Evolutionary conservation across 2,797 vertebrate genomes (phyloP), one percentile per base, ranked within the genome.

Genomic region (Peromyscus melanophrys): DNA sequence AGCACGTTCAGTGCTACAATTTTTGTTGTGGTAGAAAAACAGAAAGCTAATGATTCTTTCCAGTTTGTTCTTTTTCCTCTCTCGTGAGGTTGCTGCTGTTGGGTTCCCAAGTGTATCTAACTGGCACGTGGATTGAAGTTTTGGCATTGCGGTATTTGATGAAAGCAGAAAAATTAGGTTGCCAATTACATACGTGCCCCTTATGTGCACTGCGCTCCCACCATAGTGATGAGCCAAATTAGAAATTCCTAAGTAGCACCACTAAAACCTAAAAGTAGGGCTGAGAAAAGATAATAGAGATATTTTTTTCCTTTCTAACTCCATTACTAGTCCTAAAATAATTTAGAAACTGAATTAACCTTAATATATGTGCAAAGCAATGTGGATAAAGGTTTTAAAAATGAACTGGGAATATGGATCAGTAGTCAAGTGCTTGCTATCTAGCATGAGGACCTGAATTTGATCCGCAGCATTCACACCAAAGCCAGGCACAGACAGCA

Each of bases 151-250:
- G 97, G 82, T 89, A 91, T 97, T 96, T 96, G 97, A 97, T 94
- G 96, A 98, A 98, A 98, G 98, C 97, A 96, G 97, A 97, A 98
- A 97, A 97, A 96, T 96, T 96, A 95, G 92, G 94, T 96, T 97
- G 98, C 98, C 98, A 98, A 97, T 97, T 97, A 97, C 94, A 97
- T 96, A 96, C 95, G 85, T 97, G 96, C 98, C 97, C 95, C 96
- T 97, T 97, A 96, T 97, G 97, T 91, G 96, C 95, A 91, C 94
- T 94, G 96, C 94, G 84, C 96, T 96, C 95, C 95, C 95, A 92
- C 71, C 89, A 59, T 77, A 97, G 75, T 82, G 76, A 96, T 63
- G 75, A 95, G 85, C 81, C 96, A 98, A 92, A 97, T 94, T 95
- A 92, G 78, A 89, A 92, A 96, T 95, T 95, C 95, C 92, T 97